Percentiles rank a stretch among this genome's conserved stretches.
phyloP scores from a whole-genome alignment of 2,797 vertebrate species.

The Chromobotia macracanthus region DNA sequence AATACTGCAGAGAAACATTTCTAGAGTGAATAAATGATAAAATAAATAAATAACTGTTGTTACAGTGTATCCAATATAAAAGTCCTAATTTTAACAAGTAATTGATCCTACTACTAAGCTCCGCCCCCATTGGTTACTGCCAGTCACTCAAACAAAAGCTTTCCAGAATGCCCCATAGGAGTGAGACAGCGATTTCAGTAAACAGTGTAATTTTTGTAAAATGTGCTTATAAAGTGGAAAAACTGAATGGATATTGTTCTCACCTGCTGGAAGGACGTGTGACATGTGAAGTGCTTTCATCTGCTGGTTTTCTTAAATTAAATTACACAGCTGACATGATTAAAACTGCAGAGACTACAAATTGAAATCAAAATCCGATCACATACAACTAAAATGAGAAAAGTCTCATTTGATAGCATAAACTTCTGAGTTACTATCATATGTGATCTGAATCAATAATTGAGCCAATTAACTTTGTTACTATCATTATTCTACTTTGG shows the following conservation, averaged over 20 bases:
- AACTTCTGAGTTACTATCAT: not conserved
- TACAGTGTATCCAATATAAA: too few relatives aligned
- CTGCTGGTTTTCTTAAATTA: not conserved
- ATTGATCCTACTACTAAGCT: too few relatives aligned
- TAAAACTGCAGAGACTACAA: not conserved
- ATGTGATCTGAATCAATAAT: not conserved
- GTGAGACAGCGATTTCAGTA: too few relatives aligned
- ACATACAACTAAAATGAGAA: not conserved
- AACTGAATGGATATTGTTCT: not conserved
- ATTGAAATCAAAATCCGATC: not conserved
- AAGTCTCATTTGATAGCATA: not conserved
- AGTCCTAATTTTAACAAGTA: too few relatives aligned
- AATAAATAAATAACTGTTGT: too few relatives aligned
- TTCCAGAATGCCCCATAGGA: too few relatives aligned
- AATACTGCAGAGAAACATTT: too few relatives aligned
- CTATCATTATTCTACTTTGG: not conserved
- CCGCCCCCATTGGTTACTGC: too few relatives aligned
- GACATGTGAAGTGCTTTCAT: not conserved
- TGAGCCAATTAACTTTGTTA: not conserved
- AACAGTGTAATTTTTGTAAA: not conserved
- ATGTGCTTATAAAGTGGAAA: not conserved
- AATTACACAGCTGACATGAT: not conserved
- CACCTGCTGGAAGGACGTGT: not conserved
- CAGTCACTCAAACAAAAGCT: too few relatives aligned
- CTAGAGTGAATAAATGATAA: too few relatives aligned